These are phyloP conservation scores for Gyrodactylus salaris DNA, from an alignment of 1,140 invertebrate genomes.

Conservation along the genomic window DNA sequence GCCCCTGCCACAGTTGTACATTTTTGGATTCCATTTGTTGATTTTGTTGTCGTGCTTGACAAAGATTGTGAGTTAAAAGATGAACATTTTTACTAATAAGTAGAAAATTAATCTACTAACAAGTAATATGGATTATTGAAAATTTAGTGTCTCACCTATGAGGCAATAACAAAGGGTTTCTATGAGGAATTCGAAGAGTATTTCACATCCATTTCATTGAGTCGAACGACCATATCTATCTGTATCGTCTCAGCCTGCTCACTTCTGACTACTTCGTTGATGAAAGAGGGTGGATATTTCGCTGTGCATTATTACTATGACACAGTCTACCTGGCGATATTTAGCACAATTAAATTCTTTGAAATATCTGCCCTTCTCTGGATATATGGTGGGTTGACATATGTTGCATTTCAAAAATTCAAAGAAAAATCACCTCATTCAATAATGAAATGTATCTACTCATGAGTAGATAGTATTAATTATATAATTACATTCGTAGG, in stretches of 20 bases:
- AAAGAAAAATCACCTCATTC: too few species aligned
- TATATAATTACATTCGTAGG: too few species aligned
- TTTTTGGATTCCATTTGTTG: background rate
- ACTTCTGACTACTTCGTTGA: background rate
- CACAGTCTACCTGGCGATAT: background rate
- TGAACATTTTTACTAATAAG: background rate
- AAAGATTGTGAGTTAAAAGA: background rate
- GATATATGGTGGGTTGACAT: too few species aligned
- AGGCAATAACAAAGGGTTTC: background rate
- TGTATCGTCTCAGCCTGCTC: background rate
- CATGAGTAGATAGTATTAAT: too few species aligned
- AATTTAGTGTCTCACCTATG: background rate
- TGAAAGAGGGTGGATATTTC: background rate
- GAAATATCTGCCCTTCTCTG: background rate
- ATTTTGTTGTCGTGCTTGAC: background rate
- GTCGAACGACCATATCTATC: background rate
- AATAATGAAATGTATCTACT: too few species aligned
- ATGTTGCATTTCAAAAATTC: too few species aligned
- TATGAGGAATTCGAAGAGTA: background rate
- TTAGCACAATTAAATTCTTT: background rate
- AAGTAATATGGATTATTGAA: background rate
- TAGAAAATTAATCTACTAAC: background rate
- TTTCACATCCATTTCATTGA: background rate
- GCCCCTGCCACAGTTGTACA: background rate
- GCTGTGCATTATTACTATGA: background rate